These are phyloP conservation scores for Brachynemurus nebulosus DNA, from an alignment of 2,888 invertebrate genomes.

Conservation along the genomic window DNA sequence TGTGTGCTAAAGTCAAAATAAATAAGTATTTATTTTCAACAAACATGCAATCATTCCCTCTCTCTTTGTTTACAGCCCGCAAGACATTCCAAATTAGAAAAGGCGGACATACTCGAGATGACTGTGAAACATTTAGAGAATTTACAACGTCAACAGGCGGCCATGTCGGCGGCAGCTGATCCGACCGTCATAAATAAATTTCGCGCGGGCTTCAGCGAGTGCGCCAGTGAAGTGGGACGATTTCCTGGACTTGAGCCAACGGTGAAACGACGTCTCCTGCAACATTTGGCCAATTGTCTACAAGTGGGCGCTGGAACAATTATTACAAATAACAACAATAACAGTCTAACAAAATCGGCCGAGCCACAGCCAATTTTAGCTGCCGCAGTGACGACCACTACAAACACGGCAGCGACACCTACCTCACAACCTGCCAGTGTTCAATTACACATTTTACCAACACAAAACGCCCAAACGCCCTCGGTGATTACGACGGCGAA, in stretches of 20 bases:
- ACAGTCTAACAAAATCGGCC: conserved; percentile 20
- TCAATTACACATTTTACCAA: conserved; percentile 8
- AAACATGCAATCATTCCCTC: background rate
- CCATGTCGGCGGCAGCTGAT: conserved; percentile 69
- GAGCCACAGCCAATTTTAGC: conserved; percentile 32
- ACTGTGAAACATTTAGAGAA: conserved; percentile 87
- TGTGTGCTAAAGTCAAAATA: too few species aligned
- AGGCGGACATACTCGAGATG: conserved; percentile 91
- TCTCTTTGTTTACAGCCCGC: conserved; percentile 56
- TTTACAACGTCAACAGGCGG: conserved; percentile 74
- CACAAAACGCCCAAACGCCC: conserved; percentile 4
- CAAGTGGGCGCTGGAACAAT: conserved; percentile 31
- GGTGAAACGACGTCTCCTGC: conserved; percentile 47
- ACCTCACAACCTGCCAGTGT: conserved; percentile 12
- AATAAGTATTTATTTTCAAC: too few species aligned
- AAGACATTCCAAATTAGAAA: conserved; percentile 87
- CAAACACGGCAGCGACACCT: conserved; percentile 12
- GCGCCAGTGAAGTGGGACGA: conserved; percentile 67
- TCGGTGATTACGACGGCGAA: too few species aligned
- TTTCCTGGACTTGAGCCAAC: conserved; percentile 50
- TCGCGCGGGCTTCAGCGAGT: conserved; percentile 77
- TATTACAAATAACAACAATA: conserved; percentile 19
- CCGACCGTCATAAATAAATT: conserved; percentile 74
- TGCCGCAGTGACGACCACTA: conserved; percentile 26
- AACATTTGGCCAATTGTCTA: conserved; percentile 49